Evolutionary conservation across 2,888 invertebrate genomes (phyloP), one percentile per base, ranked within the genome.

Genomic region (Meiosimyza platycephala): DNA sequence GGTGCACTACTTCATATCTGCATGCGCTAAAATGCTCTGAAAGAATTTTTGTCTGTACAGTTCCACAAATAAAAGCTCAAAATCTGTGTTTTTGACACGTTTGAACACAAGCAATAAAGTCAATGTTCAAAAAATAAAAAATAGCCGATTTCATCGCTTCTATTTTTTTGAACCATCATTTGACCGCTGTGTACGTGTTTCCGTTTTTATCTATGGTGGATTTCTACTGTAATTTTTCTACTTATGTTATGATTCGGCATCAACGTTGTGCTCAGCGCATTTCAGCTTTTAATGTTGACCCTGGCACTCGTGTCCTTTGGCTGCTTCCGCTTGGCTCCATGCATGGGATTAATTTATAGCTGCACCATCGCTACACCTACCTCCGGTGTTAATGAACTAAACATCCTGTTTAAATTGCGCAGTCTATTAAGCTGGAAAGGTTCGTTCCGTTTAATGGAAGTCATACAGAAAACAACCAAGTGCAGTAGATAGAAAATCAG

Each of bases 381-480:
- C 75, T 78, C 78, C 78, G 77, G 78, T 77, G 77, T 78, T 76
- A 78, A 77, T 78, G 77, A 78, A 78, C 78, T 74, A 76, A 75
- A 78, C 77, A 75, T 77, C 78, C 77, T 74, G 75, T 69, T 70
- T 60, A 60, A 52, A 74, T 67, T 62, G 48, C 65, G 67, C 54
- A 67, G 68, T 51, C 15, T 47, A 59, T 22, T 52, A 16, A n/a
- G 51, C 18, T 40, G 22, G 50, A 63, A 18, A 12, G 15, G 48
- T 48, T 63, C 9, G 52, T 33, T 15, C 47, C 40, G 9, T 40
- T 40, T 9, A 40, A 40, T 9, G 1, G 40, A 9, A 40, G 40
- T 5, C 9, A 40, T 40, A 9, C 40, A 9, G 40, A 40, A 40
- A 40, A 40, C 1, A 40, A 40, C 40, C 1, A 40, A 40, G 9